These are phyloP conservation scores for Ariopsis seemanni DNA, from an alignment of 2,113 vertebrate genomes.

Conservation along the genomic window DNA sequence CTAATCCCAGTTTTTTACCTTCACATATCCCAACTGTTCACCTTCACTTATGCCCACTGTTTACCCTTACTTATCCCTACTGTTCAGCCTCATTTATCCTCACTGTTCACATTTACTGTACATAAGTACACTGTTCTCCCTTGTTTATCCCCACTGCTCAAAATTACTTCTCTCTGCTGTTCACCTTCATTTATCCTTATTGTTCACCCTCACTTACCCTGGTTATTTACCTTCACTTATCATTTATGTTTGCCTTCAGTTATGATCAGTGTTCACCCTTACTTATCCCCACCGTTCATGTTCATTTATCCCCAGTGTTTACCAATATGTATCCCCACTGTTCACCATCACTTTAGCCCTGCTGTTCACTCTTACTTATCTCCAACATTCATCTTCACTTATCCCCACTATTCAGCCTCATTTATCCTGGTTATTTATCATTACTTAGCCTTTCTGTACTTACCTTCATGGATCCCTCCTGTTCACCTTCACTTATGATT, in stretches of 20 bases:
- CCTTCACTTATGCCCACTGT: not conserved
- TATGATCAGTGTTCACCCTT: not conserved
- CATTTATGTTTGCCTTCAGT: no score
- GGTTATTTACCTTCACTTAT: not conserved
- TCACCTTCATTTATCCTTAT: not conserved
- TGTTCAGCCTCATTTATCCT: not conserved
- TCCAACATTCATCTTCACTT: not conserved
- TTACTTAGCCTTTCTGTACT: not conserved
- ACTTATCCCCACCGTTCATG: not conserved
- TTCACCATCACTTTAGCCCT: not conserved
- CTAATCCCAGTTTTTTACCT: not conserved
- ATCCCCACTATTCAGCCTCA: not conserved
- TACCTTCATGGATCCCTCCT: not conserved
- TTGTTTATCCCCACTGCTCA: not conserved
- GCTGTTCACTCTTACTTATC: not conserved
- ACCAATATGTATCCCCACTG: not conserved
- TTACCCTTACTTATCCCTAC: not conserved
- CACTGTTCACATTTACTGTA: not conserved
- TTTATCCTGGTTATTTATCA: not conserved
- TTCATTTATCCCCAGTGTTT: not conserved
- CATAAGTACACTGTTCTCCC: not conserved
- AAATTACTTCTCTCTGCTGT: no score
- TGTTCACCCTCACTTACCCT: not conserved
- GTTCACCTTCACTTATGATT: not conserved
- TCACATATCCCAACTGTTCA: not conserved